Evolutionary conservation across 2,113 vertebrate genomes (phyloP).

Genomic region (Channa argus): DNA sequence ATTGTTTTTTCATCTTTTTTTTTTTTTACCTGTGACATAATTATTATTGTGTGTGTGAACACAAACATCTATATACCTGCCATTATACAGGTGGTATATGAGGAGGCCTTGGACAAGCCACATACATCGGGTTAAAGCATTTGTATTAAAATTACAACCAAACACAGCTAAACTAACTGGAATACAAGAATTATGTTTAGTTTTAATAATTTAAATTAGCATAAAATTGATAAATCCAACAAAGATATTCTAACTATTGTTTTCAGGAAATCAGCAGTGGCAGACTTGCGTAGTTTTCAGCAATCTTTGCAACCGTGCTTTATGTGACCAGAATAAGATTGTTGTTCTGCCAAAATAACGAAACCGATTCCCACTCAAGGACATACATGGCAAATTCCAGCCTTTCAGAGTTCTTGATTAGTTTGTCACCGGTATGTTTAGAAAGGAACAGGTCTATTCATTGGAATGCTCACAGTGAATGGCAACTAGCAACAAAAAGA

Average conservation of each 20-base stretch:
- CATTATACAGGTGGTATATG: too few relatives aligned
- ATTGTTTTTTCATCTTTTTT: too few relatives aligned
- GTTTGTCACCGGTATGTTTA: background rate
- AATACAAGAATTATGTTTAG: too few relatives aligned
- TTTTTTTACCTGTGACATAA: too few relatives aligned
- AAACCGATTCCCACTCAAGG: background rate
- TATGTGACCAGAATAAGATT: constrained; percentile 1
- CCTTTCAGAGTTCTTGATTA: background rate
- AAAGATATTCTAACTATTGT: background rate
- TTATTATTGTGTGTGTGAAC: too few relatives aligned
- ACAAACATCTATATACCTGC: too few relatives aligned
- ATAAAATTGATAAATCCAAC: background rate
- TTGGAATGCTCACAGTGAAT: background rate
- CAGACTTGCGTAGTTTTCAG: background rate
- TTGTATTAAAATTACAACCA: too few relatives aligned
- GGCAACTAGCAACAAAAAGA: background rate
- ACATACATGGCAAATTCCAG: background rate
- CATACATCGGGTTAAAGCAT: too few relatives aligned
- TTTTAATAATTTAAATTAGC: background rate
- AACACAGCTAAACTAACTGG: too few relatives aligned
- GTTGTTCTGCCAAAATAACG: constrained; percentile 4
- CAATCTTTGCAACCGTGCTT: background rate
- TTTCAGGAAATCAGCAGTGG: background rate
- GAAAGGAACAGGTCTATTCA: background rate
- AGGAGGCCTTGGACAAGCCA: too few relatives aligned